phyloP scores from a whole-genome alignment of 2,113 vertebrate species.

The Mormoops blainvillei region DNA sequence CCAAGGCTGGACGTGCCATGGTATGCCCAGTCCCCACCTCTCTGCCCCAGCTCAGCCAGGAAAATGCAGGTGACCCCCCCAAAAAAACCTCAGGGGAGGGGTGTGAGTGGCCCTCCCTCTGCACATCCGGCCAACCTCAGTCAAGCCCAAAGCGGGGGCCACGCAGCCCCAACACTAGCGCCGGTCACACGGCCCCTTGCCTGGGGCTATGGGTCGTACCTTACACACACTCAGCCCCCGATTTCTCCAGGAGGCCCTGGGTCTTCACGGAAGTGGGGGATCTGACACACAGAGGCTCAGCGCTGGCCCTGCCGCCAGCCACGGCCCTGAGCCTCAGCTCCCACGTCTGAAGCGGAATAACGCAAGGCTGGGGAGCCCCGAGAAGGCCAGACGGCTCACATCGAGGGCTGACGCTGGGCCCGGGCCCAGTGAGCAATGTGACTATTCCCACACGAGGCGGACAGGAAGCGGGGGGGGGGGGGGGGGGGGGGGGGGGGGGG shows the following conservation, averaged over 20 bases:
- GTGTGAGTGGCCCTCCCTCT: not conserved
- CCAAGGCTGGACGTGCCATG: rapidly evolving
- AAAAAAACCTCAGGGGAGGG: too few relatives aligned
- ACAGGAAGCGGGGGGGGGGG: not conserved
- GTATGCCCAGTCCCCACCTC: rapidly evolving
- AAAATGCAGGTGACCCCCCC: not conserved
- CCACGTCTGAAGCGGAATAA: rapidly evolving
- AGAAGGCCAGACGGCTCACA: not conserved
- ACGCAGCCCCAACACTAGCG: rapidly evolving
- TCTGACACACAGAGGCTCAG: rapidly evolving
- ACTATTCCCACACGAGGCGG: rapidly evolving
- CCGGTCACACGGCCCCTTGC: rapidly evolving
- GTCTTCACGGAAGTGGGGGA: rapidly evolving
- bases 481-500: not conserved
- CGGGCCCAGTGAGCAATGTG: rapidly evolving
- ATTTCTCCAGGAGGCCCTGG: not conserved
- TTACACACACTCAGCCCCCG: not conserved
- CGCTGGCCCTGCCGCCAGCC: rapidly evolving
- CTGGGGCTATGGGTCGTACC: not conserved
- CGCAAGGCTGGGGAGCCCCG: not conserved
- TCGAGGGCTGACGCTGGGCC: rapidly evolving
- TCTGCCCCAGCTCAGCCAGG: not conserved
- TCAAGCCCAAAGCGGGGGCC: not conserved
- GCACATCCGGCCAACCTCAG: rapidly evolving
- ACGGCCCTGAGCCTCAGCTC: not conserved